These are phyloP conservation scores for Nasonia giraulti DNA, from an alignment of 1,140 invertebrate species.

Conservation along the genomic window DNA sequence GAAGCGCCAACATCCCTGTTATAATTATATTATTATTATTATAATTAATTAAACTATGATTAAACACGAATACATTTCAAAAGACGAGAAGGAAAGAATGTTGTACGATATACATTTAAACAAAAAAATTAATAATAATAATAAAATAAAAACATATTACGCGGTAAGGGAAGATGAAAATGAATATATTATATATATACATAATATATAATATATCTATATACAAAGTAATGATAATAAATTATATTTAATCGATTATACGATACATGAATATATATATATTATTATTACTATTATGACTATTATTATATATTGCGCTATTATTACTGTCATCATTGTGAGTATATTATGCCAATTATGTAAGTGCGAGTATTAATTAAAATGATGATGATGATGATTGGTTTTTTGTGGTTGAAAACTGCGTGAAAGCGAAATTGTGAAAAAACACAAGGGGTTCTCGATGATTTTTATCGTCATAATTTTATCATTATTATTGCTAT, in stretches of 20 bases:
- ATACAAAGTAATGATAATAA: conserved; percentile 66
- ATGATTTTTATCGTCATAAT: conserved; percentile 46
- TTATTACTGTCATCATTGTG: conserved; percentile 60
- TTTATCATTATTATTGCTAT: conserved; percentile 46
- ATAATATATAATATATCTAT: conserved; percentile 60
- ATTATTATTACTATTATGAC: conserved; percentile 50
- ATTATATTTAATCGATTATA: conserved; percentile 66
- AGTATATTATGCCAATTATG: conserved; percentile 64
- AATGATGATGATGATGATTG: conserved; percentile 24
- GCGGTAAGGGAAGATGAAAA: conserved; percentile 49
- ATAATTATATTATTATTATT: conserved; percentile 46
- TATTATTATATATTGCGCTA: conserved; percentile 49
- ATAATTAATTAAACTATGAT: conserved; percentile 43
- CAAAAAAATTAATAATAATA: neutral
- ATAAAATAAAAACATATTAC: conserved; percentile 40
- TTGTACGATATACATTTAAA: conserved; percentile 53
- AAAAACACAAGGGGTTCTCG: conserved; percentile 50
- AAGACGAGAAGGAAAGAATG: conserved; percentile 49
- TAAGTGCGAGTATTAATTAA: conserved; percentile 62
- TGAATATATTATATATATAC: conserved; percentile 61
- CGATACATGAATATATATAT: conserved; percentile 60
- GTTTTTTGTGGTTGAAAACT: conserved; percentile 43
- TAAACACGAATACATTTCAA: conserved; percentile 57
- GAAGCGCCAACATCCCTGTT: conserved; percentile 61
- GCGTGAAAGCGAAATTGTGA: conserved; percentile 43